phyloP scores from a whole-genome alignment of 2,113 vertebrate genomes.

The Connochaetes taurinus region DNA sequence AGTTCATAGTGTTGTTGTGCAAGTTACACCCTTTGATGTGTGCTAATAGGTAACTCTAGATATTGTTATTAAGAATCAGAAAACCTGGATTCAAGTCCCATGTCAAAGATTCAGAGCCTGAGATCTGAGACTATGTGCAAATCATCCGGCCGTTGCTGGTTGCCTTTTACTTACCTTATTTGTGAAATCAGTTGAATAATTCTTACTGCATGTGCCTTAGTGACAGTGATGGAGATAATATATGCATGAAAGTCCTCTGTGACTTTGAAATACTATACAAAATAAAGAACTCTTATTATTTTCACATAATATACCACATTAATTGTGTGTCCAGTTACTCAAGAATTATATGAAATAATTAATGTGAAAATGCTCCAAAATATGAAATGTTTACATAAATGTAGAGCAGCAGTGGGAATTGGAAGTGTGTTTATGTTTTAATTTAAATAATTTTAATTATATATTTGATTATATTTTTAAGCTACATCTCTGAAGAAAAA shows the following conservation, averaged over 20 bases:
- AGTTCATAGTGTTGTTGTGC: not conserved
- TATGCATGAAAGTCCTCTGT: not conserved
- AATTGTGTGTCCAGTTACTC: not conserved
- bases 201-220: not conserved
- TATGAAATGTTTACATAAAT: not conserved
- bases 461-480: slow-evolving; percentile 33
- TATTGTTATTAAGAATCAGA: not conserved
- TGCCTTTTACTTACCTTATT: not conserved
- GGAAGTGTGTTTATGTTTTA: not conserved
- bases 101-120: not conserved
- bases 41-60: not conserved
- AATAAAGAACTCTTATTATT: not conserved
- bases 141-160: not conserved
- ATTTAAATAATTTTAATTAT: not conserved
- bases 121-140: not conserved
- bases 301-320: not conserved
- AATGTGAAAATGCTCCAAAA: not conserved
- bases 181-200: not conserved
- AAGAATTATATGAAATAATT: not conserved
- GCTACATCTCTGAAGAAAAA: slow-evolving; percentile 11
- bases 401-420: not conserved
- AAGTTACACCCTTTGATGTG: not conserved
- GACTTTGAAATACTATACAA: not conserved
- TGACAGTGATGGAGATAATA: not conserved
- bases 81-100: not conserved